Evolutionary conservation across 2,888 invertebrate genomes (phyloP).

Genomic region (Melinaea marsaeus): DNA sequence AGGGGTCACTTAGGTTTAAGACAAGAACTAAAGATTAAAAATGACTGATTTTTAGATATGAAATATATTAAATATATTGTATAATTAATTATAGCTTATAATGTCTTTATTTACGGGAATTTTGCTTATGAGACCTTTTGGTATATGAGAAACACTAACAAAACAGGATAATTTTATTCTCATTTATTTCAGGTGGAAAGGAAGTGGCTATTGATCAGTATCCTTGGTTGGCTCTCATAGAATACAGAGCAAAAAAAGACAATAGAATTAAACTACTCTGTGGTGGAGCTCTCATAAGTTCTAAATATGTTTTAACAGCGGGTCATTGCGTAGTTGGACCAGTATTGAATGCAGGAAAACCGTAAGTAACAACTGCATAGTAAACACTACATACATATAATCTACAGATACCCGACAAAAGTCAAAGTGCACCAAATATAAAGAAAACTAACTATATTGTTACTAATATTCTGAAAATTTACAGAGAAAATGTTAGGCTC

Average conservation of each 20-base stretch:
- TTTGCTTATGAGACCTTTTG: too few species aligned
- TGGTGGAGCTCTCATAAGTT: conserved; percentile 71
- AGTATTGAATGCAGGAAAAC: conserved; percentile 50
- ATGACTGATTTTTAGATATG: too few species aligned
- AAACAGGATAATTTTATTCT: not conserved
- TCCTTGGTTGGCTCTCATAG: conserved; percentile 76
- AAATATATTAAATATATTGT: too few species aligned
- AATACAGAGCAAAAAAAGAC: conserved; percentile 45
- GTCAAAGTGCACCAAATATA: too few species aligned
- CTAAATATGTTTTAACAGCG: conserved; percentile 74
- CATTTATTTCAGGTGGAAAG: conserved; percentile 42
- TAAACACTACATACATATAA: too few species aligned
- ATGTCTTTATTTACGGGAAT: too few species aligned
- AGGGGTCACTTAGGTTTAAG: too few species aligned
- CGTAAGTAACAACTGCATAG: conserved; percentile 52
- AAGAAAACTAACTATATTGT: too few species aligned
- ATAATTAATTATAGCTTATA: too few species aligned
- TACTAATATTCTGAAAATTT: conserved; percentile 4
- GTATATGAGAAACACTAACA: too few species aligned
- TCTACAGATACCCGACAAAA: too few species aligned
- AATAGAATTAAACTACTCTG: conserved; percentile 37
- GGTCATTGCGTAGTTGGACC: conserved; percentile 72
- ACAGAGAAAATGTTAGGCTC: conserved; percentile 51
- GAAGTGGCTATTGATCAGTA: conserved; percentile 71
- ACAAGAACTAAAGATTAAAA: too few species aligned